phyloP scores from a whole-genome alignment of 2,888 invertebrate genomes.

The Trachelus troglodyta region DNA sequence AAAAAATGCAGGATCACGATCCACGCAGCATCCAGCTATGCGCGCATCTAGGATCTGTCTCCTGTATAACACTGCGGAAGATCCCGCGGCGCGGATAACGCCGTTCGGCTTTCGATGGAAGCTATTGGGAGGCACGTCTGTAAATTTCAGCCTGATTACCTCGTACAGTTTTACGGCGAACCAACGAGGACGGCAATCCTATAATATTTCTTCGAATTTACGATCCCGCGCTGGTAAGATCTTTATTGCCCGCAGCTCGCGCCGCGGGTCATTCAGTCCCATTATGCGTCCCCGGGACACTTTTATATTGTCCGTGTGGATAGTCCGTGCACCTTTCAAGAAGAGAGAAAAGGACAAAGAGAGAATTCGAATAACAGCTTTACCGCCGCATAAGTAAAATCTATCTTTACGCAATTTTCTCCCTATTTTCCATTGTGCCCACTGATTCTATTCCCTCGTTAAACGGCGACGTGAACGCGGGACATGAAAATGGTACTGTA shows the following conservation, averaged over 20 bases:
- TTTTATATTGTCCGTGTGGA: constrained; percentile 6
- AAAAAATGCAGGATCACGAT: background rate
- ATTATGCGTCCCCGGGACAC: constrained; percentile 10
- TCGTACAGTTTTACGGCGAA: constrained; percentile 38
- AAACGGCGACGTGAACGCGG: background rate
- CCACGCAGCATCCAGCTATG: background rate
- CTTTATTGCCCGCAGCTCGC: constrained; percentile 50
- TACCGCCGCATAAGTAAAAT: background rate
- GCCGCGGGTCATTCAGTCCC: constrained; percentile 17
- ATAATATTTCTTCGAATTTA: constrained; percentile 59
- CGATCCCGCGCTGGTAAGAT: constrained; percentile 47
- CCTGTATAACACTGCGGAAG: background rate
- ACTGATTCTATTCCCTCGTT: background rate
- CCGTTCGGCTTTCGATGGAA: background rate
- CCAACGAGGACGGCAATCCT: constrained; percentile 36
- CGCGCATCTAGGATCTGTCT: background rate
- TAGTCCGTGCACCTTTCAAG: constrained; percentile 5
- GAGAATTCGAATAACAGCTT: background rate
- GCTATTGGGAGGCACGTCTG: constrained; percentile 39
- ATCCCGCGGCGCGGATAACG: background rate
- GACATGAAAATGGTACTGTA: constrained; percentile 41
- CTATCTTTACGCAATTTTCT: constrained; percentile 7
- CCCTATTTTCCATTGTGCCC: background rate
- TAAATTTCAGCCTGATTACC: constrained; percentile 55
- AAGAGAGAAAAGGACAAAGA: background rate